Evolutionary conservation across 2,797 vertebrate species (phyloP).

Genomic region (Sebastes matsubarae): DNA sequence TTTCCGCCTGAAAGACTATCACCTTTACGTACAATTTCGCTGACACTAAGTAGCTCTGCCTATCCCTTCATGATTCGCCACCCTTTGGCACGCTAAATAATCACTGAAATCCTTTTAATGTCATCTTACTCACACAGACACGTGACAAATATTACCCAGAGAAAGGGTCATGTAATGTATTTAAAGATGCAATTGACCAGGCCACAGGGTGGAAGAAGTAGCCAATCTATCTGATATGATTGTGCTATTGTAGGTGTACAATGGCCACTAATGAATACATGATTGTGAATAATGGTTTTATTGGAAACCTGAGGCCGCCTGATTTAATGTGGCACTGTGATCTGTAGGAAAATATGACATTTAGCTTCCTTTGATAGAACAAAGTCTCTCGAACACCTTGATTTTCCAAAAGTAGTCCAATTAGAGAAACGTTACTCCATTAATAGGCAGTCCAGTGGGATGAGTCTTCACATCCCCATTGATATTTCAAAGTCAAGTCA

Average conservation of each 20-base stretch:
- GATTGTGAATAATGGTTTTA: slow-evolving; percentile 21
- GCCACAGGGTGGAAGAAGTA: slow-evolving; percentile 2
- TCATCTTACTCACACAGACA: not conserved
- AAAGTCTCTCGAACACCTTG: slow-evolving; percentile 14
- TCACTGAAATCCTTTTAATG: not conserved
- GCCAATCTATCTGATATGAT: slow-evolving; percentile 2
- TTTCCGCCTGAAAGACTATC: not conserved
- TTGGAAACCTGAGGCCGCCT: not conserved
- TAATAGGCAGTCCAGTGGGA: slow-evolving; percentile 12
- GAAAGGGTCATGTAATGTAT: not conserved
- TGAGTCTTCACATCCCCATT: slow-evolving; percentile 37
- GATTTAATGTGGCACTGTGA: not conserved
- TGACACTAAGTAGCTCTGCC: not conserved
- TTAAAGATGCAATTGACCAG: not conserved
- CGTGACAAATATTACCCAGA: not conserved
- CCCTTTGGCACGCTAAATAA: not conserved
- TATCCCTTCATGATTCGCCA: not conserved
- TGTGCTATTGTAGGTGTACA: slow-evolving; percentile 37
- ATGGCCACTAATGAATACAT: slow-evolving; percentile 32
- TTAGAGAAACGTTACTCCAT: slow-evolving; percentile 13
- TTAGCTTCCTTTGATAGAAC: not conserved
- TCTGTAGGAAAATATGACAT: not conserved
- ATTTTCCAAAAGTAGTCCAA: not conserved
- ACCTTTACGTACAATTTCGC: not conserved
- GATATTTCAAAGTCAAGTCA: slow-evolving; percentile 27